Evolutionary conservation across 2,888 invertebrate species (phyloP), one percentile per base, ranked within the genome.

Genomic region (Norana najaformis): DNA sequence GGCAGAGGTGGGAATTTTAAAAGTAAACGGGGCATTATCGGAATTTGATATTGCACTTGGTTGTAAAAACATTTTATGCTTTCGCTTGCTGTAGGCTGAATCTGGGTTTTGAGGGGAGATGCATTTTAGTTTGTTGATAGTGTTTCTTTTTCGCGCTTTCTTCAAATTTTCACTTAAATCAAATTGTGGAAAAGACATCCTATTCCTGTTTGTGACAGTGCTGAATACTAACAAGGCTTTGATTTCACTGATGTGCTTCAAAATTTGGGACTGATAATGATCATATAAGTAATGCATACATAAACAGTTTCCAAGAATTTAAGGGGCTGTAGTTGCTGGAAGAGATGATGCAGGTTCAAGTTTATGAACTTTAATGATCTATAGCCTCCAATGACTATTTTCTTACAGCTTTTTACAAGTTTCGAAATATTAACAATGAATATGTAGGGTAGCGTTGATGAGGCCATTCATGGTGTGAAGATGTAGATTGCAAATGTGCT

Each of bases 1-100:
- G 69, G 69, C 5, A 69, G 1, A 69, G 69, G n/a, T 69, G 69
- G n/a, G n/a, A n/a, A n/a, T n/a, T n/a, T n/a, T n/a, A n/a, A n/a
- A n/a, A n/a, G n/a, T n/a, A n/a, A n/a, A n/a, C n/a, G n/a, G 69
- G 69, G 69, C 69, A 69, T 69, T 69, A 69, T 69, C n/a, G 69
- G 69, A 69, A 69, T 69, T 69, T 69, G 69, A 69, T 69, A 8
- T n/a, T 30, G 69, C 69, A n/a, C 69, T 69, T 11, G 13, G 30
- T n/a, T 69, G 69, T 69, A 69, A 69, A 30, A n/a, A 47, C n/a
- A n/a, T 69, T n/a, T n/a, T 69, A 69, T 69, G 69, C 69, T 69
- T n/a, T 69, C n/a, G 69, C 69, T n/a, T 69, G 69, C 69, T 69
- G 47, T 20, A 23, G 23, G 47, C 23, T 47, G n/a, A 69, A 69